These are phyloP conservation scores for Acleris laterana DNA, from an alignment of 2,888 invertebrate species.

Conservation along the genomic window DNA sequence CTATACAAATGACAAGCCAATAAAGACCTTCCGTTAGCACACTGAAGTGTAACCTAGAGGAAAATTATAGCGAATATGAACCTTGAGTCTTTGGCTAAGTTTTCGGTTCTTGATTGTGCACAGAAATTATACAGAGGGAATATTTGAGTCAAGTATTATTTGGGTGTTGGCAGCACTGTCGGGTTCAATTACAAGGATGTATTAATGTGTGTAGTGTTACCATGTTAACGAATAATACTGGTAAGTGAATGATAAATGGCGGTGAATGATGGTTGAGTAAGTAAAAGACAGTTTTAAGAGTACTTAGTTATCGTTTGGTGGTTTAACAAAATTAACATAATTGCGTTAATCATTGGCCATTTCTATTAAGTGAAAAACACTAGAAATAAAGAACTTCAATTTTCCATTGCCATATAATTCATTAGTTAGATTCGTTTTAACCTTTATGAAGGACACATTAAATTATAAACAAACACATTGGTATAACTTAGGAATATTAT, in stretches of 20 bases:
- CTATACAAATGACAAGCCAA: neutral
- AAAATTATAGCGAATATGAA: slow-evolving; percentile 4
- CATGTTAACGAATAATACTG: slow-evolving; percentile 3
- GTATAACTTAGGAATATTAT: too few relatives aligned
- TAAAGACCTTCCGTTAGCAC: neutral
- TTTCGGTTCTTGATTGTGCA: slow-evolving; percentile 20
- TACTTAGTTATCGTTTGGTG: too few relatives aligned
- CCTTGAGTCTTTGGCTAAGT: neutral
- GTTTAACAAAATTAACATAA: too few relatives aligned
- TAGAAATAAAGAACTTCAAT: too few relatives aligned
- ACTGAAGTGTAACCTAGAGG: too few relatives aligned
- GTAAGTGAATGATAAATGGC: neutral
- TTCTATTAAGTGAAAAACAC: too few relatives aligned
- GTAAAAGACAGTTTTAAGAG: too few relatives aligned
- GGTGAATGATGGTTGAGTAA: neutral
- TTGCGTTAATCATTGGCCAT: too few relatives aligned
- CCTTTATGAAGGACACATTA: too few relatives aligned
- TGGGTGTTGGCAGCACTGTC: slow-evolving; percentile 5
- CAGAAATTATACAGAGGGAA: slow-evolving; percentile 29
- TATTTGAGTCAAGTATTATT: slow-evolving; percentile 31
- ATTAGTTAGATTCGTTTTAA: too few relatives aligned
- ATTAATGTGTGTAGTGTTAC: slow-evolving; percentile 19
- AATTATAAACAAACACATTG: too few relatives aligned
- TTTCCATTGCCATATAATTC: too few relatives aligned
- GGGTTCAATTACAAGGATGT: slow-evolving; percentile 18